phyloP scores from a whole-genome alignment of 1,140 invertebrate genomes.

The Nylanderia fulva region DNA sequence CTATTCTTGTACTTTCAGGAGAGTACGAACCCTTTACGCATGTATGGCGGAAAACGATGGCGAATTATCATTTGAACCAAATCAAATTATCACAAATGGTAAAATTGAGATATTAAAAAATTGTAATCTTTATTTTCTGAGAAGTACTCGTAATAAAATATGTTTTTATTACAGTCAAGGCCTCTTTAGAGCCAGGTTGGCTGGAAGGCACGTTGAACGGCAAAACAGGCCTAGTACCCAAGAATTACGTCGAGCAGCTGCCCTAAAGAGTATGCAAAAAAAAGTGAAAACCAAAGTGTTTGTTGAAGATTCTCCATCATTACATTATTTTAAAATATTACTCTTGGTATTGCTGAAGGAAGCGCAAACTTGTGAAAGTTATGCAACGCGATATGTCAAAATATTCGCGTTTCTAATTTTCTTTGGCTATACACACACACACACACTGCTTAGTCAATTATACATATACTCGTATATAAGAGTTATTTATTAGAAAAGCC shows the following conservation, averaged over 20 bases:
- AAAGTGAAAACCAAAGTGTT: conserved; percentile 79
- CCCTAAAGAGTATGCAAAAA: conserved; percentile 84
- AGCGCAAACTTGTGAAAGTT: conserved; percentile 36
- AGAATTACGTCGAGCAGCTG: conserved; percentile 98
- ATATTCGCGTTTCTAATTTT: conserved; percentile 36
- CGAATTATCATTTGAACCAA: conserved; percentile 98
- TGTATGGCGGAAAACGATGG: conserved; percentile 98
- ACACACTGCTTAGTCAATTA: conserved; percentile 78
- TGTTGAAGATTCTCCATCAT: conserved; percentile 37
- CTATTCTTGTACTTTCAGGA: conserved; percentile 85
- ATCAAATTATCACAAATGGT: conserved; percentile 99
- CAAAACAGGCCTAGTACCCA: conserved; percentile 96
- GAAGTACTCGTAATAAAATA: background rate
- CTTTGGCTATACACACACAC: conserved; percentile 70
- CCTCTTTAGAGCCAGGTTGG: conserved; percentile 98
- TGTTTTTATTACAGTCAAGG: conserved; percentile 90
- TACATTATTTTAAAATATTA: conserved; percentile 21
- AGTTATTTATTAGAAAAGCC: conserved; percentile 75
- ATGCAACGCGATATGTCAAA: conserved; percentile 37
- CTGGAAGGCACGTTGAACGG: conserved; percentile 97
- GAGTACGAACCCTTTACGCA: conserved; percentile 97
- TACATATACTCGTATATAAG: conserved; percentile 53
- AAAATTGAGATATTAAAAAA: conserved; percentile 79
- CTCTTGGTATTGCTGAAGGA: conserved; percentile 26
- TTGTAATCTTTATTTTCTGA: background rate